Percentiles rank a stretch among this genome's conserved stretches.
These are phyloP conservation scores for Pseudonaja textilis DNA, from an alignment of 2,113 vertebrate species.

Conservation along the genomic window DNA sequence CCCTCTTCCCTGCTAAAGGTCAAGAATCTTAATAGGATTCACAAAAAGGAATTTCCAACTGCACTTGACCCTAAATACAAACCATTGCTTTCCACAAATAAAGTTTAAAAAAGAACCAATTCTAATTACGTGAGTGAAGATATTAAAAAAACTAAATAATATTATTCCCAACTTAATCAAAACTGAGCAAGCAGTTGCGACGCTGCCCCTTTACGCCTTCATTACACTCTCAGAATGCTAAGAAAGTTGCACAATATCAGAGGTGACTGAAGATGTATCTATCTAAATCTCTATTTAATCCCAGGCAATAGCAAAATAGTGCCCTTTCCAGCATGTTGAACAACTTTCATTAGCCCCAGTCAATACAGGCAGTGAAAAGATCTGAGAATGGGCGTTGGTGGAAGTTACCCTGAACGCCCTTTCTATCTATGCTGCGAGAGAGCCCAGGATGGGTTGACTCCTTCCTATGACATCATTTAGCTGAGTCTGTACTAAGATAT, in stretches of 20 bases:
- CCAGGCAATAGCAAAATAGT: neutral
- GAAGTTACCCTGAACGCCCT: too few relatives aligned
- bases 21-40: neutral
- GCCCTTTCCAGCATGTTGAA: neutral
- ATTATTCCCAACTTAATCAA: neutral
- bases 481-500: too few relatives aligned
- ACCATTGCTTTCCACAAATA: neutral
- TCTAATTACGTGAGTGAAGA: neutral
- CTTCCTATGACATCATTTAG: too few relatives aligned
- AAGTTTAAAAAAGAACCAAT: neutral
- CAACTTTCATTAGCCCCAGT: neutral
- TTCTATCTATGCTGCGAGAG: too few relatives aligned
- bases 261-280: neutral
- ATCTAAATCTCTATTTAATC: neutral
- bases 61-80: neutral
- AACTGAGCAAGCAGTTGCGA: neutral
- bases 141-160: neutral
- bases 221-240: neutral
- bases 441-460: too few relatives aligned
- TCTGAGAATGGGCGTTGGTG: neutral
- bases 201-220: neutral
- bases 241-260: neutral
- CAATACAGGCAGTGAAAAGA: neutral
- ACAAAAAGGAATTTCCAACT: neutral
- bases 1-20: neutral